phyloP scores from a whole-genome alignment of 2,888 invertebrate species.

The Aquatica leii region DNA sequence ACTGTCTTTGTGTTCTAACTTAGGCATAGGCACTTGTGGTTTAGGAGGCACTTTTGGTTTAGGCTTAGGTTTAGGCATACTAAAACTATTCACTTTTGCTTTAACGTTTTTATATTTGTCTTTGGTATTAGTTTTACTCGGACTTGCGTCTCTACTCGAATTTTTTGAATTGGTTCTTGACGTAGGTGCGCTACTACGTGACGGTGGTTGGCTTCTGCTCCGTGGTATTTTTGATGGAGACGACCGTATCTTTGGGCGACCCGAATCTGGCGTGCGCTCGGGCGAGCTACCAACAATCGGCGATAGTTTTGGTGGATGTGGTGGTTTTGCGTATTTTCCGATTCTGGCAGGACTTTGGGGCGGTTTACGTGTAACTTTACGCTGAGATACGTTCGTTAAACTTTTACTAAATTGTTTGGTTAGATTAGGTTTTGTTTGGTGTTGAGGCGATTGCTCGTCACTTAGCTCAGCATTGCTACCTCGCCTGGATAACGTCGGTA shows the following conservation, averaged over 20 bases:
- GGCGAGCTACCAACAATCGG: conserved; percentile 59
- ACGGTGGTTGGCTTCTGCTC: conserved; percentile 51
- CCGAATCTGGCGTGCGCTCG: conserved; percentile 55
- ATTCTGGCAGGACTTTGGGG: conserved; percentile 17
- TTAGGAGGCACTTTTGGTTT: conserved; percentile 60
- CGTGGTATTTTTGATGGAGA: conserved; percentile 42
- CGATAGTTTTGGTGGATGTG: conserved; percentile 54
- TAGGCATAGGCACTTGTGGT: conserved; percentile 49
- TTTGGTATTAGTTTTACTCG: conserved; percentile 47
- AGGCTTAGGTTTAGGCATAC: conserved; percentile 47
- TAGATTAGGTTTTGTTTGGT: conserved; percentile 55
- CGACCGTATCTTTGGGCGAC: conserved; percentile 43
- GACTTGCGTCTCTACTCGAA: conserved; percentile 54
- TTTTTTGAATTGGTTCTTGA: conserved; percentile 44
- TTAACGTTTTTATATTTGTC: conserved; percentile 55
- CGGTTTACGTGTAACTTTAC: conserved; percentile 21
- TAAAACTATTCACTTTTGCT: conserved; percentile 58
- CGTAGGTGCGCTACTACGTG: conserved; percentile 43
- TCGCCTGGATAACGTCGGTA: conserved; percentile 49
- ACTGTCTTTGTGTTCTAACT: conserved; percentile 46
- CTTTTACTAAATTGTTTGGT: conserved; percentile 38
- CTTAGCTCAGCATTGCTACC: conserved; percentile 42
- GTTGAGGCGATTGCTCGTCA: conserved; percentile 38
- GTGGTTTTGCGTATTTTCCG: conserved; percentile 35
- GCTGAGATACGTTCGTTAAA: conserved; percentile 26